A percentile compares a stretch with the other conserved stretches of the same genome.
phyloP scores from a whole-genome alignment of 2,888 invertebrate species.

The Noctua comes region DNA sequence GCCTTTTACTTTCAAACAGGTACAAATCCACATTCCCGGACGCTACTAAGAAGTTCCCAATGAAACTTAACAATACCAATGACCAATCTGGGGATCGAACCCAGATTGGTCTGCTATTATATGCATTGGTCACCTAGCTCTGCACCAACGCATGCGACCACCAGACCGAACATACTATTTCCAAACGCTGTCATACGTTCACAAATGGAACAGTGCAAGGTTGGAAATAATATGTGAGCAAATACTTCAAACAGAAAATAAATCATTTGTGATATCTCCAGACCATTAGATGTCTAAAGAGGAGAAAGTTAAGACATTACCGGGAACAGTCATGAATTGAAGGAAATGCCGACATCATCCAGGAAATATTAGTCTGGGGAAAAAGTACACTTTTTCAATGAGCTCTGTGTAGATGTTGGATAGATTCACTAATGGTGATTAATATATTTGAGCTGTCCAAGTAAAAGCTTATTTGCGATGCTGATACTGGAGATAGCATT shows the following conservation, averaged over 20 bases:
- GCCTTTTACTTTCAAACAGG: neutral
- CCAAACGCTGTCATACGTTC: neutral
- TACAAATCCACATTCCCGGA: neutral
- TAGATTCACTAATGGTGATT: neutral
- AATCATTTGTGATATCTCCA: conserved; percentile 12
- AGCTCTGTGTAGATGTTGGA: neutral
- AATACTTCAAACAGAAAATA: conserved; percentile 25
- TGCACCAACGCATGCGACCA: neutral
- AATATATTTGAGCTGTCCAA: neutral
- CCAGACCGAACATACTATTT: neutral
- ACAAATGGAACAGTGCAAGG: neutral
- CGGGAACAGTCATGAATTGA: conserved; percentile 18
- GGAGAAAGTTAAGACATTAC: conserved; percentile 29
- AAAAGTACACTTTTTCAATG: conserved; percentile 21
- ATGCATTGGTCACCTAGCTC: neutral
- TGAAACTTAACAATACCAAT: neutral
- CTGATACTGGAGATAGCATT: neutral
- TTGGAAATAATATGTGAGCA: neutral
- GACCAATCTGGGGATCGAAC: neutral
- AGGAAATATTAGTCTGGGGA: conserved; percentile 37
- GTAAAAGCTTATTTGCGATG: neutral
- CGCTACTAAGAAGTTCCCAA: neutral
- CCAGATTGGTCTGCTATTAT: too few relatives aligned
- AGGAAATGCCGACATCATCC: neutral
- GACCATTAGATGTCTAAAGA: conserved; percentile 9